Evolutionary conservation across 2,888 invertebrate species (phyloP).

Genomic region (Fragum fragum): DNA sequence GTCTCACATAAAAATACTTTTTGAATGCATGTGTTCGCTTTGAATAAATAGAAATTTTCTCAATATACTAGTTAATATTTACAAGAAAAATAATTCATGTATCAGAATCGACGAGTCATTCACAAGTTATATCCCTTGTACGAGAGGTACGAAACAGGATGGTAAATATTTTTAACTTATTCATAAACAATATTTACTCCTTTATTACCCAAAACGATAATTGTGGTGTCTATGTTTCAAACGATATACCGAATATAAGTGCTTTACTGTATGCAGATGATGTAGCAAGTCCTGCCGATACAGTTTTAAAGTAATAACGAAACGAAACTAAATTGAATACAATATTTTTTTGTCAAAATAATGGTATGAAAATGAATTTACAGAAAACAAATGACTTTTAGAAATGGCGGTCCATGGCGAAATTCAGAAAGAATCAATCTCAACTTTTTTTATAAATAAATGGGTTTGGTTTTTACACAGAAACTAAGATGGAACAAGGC

Average conservation of each 20-base stretch:
- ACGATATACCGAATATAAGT: not conserved
- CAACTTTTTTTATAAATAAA: not conserved
- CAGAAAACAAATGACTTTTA: not conserved
- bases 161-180: not conserved
- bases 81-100: not conserved
- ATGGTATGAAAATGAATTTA: conserved; percentile 4
- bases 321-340: conserved; percentile 15
- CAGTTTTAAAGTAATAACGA: not conserved
- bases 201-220: not conserved
- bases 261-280: conserved; percentile 31
- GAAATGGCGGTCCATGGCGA: not conserved
- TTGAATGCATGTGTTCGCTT: too few relatives aligned
- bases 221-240: conserved; percentile 23
- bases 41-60: too few relatives aligned
- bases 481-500: conserved; percentile 10
- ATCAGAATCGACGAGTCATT: not conserved
- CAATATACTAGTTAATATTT: not conserved
- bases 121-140: not conserved
- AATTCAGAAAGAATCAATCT: not conserved
- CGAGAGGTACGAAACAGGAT: too few relatives aligned
- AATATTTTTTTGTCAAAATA: conserved; percentile 14
- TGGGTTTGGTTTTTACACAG: conserved; percentile 19
- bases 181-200: not conserved
- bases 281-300: conserved; percentile 22
- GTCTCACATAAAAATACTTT: not conserved